These are phyloP conservation scores for Tetramorium parvispinum DNA, from an alignment of 1,140 invertebrate species.

Conservation along the genomic window DNA sequence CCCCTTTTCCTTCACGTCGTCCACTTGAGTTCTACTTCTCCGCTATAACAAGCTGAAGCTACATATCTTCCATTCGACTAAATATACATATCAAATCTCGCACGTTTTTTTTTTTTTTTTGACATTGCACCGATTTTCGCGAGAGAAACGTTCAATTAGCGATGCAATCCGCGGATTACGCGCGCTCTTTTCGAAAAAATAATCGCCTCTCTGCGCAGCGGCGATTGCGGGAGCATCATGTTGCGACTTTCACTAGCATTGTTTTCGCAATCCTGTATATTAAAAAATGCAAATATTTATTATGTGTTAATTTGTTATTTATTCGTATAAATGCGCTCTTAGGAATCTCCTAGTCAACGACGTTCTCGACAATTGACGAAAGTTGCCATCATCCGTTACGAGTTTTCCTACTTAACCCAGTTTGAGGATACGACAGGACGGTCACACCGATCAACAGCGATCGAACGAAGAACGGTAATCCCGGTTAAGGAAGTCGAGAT, in stretches of 20 bases:
- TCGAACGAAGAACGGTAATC: background rate
- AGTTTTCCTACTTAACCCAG: slow-evolving; percentile 25
- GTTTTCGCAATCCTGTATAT: background rate
- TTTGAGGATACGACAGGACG: slow-evolving; percentile 31
- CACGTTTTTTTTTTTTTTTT: background rate
- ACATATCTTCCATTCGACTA: slow-evolving; percentile 36
- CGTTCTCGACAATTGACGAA: slow-evolving; percentile 22
- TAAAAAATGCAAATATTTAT: slow-evolving; percentile 15
- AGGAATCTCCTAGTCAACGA: background rate
- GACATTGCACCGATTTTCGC: background rate
- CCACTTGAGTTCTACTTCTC: slow-evolving; percentile 17
- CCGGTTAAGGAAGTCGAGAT: slow-evolving; percentile 23
- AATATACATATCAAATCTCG: background rate
- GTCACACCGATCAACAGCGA: background rate
- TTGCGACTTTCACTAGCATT: background rate
- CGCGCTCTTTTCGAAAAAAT: background rate
- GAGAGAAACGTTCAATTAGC: background rate
- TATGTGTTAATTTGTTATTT: slow-evolving; percentile 27
- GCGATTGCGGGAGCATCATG: background rate
- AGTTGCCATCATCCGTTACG: slow-evolving; percentile 53
- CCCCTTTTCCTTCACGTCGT: background rate
- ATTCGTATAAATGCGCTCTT: background rate
- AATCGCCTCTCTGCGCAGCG: background rate
- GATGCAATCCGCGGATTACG: background rate
- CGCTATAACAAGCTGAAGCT: slow-evolving; percentile 2